phyloP scores from a whole-genome alignment of 2,797 vertebrate species.

The Channa striata region DNA sequence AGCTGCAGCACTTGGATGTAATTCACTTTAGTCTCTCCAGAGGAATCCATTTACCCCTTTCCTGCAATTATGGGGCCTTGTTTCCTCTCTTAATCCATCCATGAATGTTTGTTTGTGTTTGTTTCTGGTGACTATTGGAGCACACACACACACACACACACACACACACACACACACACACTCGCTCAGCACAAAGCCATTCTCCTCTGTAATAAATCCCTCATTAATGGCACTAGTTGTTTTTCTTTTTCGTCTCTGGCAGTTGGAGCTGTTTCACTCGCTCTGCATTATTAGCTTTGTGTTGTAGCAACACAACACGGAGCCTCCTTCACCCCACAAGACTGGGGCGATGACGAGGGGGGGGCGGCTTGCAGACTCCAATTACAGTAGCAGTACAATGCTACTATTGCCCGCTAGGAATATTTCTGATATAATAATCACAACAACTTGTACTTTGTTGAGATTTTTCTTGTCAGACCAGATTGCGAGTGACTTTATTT shows the following conservation, averaged over 20 bases:
- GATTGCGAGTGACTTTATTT: background rate
- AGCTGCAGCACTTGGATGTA: slow-evolving; percentile 56
- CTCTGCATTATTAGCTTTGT: slow-evolving; percentile 65
- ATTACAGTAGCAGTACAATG: slow-evolving; percentile 13
- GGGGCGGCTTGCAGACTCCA: background rate
- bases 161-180: slow-evolving; percentile 10
- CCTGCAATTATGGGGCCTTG: slow-evolving; percentile 72
- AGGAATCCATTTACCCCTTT: slow-evolving; percentile 67
- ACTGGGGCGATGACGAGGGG: background rate
- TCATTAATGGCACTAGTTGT: slow-evolving; percentile 65
- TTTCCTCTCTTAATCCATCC: slow-evolving; percentile 67
- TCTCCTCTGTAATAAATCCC: slow-evolving; percentile 69
- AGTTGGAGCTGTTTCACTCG: slow-evolving; percentile 53
- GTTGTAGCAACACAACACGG: slow-evolving; percentile 51
- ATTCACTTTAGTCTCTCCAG: slow-evolving; percentile 58
- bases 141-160: slow-evolving; percentile 20
- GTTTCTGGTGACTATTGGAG: slow-evolving; percentile 54
- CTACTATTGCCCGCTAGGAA: background rate
- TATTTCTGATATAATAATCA: slow-evolving; percentile 10
- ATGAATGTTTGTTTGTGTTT: slow-evolving; percentile 73
- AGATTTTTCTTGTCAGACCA: background rate
- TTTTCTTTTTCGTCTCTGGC: slow-evolving; percentile 43
- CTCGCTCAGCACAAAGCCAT: slow-evolving; percentile 41
- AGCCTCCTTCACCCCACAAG: slow-evolving; percentile 2
- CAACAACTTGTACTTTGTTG: background rate